Evolutionary conservation across 2,113 vertebrate species (phyloP), one percentile per base, ranked within the genome.

Genomic region (Trichechus manatus): DNA sequence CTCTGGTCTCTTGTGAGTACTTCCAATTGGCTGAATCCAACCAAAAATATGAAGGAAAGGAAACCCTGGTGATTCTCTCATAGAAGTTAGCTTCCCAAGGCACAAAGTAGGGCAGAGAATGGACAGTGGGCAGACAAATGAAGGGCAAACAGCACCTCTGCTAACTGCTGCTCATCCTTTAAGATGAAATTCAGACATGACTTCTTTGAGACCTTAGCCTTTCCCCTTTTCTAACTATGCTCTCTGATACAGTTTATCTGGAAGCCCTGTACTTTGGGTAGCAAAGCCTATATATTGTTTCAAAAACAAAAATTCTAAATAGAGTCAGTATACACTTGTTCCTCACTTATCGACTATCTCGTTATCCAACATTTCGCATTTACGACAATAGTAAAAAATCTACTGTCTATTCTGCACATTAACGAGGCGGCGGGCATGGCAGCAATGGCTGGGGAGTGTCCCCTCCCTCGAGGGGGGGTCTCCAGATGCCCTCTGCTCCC

Each of bases 151-250:
- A 80, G 56, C 27, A 2, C 47, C 91, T 95, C 20, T 74, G 44
- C 42, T 93, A 93, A 93, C 11, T 80, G 50, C 31, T 79, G 42
- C 31, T 91, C 61, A 85, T 81, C 31, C 25, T 93, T 93, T 42
- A 80, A 53, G 27, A 84, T 59, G 70, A 77, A 93, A 89, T 89
- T 89, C 31, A 56, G 23, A 84, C n/a, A 93, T 72, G 70, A 83
- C 23, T 74, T 93, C 72, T 59, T 92, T 64, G 3, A 92, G 7
- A 42, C 44, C 72, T 83, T 17, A 27, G 44, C 27, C 33, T 9
- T 39, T 70, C n/a, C 44, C n/a, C 22, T 44, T 81, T 59, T 31
- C 25, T 75, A 31, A n/a, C n/a, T n/a, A n/a, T 53, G 23, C 91
- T 84, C 22, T 94, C 20, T 64, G n/a, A 83, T 83, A 61, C 1